Conservation (phyloP, 2,797 vertebrate species). For the Paguma larvata region DNA sequence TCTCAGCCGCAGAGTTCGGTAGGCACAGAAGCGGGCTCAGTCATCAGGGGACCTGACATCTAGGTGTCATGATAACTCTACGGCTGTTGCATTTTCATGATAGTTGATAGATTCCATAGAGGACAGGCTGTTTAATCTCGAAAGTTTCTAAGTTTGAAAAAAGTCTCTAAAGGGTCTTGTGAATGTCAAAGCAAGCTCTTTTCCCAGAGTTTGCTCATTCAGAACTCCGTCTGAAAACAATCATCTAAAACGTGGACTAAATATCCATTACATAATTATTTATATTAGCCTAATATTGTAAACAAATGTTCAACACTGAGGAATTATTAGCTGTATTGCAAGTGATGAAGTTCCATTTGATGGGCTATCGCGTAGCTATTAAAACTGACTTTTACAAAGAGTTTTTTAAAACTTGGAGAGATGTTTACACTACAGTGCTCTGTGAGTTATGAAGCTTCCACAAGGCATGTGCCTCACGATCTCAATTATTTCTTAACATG, state of each 20-base stretch:
- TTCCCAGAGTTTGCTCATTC: not conserved
- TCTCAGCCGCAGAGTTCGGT: not conserved
- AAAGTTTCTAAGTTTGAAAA: not conserved
- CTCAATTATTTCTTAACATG: not conserved
- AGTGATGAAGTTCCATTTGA: slow-evolving; percentile 62
- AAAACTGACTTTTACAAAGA: slow-evolving; percentile 56
- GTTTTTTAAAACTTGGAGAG: slow-evolving; percentile 36
- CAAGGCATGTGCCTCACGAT: not conserved
- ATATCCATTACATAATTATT: slow-evolving; percentile 57
- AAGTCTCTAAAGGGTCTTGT: not conserved
- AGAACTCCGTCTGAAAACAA: slow-evolving; percentile 63
- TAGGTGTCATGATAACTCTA: not conserved
- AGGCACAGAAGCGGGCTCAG: not conserved
- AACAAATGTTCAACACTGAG: slow-evolving; percentile 42
- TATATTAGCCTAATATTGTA: slow-evolving; percentile 50
- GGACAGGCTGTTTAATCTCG: slow-evolving; percentile 1
- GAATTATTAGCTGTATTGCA: slow-evolving; percentile 38
- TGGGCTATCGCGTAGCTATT: not conserved
- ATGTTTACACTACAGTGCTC: slow-evolving; percentile 39
- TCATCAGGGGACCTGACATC: not conserved
- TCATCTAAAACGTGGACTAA: slow-evolving; percentile 39
- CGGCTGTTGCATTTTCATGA: not conserved
- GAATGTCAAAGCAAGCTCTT: slow-evolving; percentile 13
- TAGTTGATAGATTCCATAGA: not conserved
- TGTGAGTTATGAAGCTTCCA: slow-evolving; percentile 40